Conservation (phyloP, 2,888 invertebrate genomes). For the Petrolisthes cinctipes region DNA sequence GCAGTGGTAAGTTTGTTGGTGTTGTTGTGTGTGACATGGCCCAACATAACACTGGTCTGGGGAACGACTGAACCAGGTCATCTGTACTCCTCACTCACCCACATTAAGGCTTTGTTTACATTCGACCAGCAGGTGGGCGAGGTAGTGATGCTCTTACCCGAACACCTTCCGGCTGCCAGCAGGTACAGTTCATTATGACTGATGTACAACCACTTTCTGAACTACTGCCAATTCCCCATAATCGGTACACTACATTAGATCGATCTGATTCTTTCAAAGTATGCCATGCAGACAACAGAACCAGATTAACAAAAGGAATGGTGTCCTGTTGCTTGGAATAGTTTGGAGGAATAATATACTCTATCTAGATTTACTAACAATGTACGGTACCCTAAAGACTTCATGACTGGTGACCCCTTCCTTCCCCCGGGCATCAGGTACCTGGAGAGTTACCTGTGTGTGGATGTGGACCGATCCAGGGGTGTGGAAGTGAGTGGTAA, state of each 20-base stretch:
- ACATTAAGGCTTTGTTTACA: constrained; percentile 24
- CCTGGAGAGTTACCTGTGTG: not conserved
- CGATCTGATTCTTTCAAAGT: too few relatives aligned
- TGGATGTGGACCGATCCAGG: not conserved
- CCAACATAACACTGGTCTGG: not conserved
- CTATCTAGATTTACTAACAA: too few relatives aligned
- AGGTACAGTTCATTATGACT: not conserved
- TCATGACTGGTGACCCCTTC: too few relatives aligned
- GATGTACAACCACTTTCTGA: too few relatives aligned
- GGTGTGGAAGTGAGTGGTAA: not conserved
- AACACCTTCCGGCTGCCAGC: constrained; percentile 18
- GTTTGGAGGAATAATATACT: too few relatives aligned
- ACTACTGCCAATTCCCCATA: too few relatives aligned
- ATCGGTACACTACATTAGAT: too few relatives aligned
- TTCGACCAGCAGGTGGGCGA: constrained; percentile 23
- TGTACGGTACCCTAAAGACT: too few relatives aligned
- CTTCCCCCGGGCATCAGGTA: not conserved
- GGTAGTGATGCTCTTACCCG: not conserved
- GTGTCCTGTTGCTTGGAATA: too few relatives aligned
- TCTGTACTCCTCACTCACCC: constrained; percentile 24
- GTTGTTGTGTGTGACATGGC: not conserved
- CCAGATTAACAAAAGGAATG: too few relatives aligned
- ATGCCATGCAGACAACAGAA: too few relatives aligned
- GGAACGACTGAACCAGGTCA: not conserved
- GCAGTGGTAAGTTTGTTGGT: too few relatives aligned